Evolutionary conservation across 2,113 vertebrate species (phyloP), one percentile per base, ranked within the genome.

Genomic region (Austrofundulus limnaeus): DNA sequence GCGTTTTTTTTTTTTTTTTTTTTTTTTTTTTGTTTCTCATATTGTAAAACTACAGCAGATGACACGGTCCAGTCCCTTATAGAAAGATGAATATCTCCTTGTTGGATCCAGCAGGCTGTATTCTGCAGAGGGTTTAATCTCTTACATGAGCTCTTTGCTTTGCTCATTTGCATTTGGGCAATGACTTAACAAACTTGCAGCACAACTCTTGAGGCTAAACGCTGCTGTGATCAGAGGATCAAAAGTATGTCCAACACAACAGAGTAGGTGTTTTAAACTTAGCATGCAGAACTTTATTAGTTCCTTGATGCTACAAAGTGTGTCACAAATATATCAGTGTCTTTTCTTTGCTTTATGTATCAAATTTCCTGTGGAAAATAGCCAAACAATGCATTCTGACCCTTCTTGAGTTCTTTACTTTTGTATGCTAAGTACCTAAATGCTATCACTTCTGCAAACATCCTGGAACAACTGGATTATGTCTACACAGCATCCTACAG

Each of bases 101-200:
- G 31, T 10, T 61, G 39, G 25, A 25, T 43, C 37, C 42, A 57
- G 38, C 56, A 37, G 66, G 45, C 34, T 7, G 5, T 16, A 10
- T 34, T 34, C 31, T 8, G 16, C 42, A 8, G 16, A 11, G 43
- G n/a, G 11, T 11, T n/a, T 11, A 46, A 13, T 41, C 19, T 61
- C 63, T 77, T 57, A 38, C 46, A 51, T 46, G 59, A 73, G 62
- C 65, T 58, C 34, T 57, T 56, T 56, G 49, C 56, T 57, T 17
- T 28, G 19, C 49, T 56, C 13, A 62, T 67, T 71, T 71, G 56
- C 47, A 70, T 72, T 41, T 5, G 25, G 13, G 37, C 47, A 20
- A 46, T 19, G 56, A 51, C 54, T 57, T 66, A 80, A 68, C 70
- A 37, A 77, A 72, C 63, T 43, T 23, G 31, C 47, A 43, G 53